Base-by-base conservation (phyloP, 37 sponge, comb jelly and placozoan species). In the Crambe crambe region DNA sequence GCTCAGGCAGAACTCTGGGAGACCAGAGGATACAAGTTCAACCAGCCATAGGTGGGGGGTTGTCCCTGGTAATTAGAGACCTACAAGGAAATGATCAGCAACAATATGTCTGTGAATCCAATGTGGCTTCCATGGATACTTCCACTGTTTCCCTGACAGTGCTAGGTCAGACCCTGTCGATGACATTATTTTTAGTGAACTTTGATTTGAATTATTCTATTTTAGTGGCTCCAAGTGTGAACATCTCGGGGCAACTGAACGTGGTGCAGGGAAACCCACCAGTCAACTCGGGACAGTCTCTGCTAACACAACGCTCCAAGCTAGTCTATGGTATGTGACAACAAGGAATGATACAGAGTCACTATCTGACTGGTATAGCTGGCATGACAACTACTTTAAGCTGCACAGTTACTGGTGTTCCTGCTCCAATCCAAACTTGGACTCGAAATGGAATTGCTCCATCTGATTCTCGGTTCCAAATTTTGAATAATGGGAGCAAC, bases 381-480 rank as follows among this genome's bases (percentile, higher is more conserved):
- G 91, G 91, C 3, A 56, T n/a, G 18, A 31, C 58, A 21, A 64
- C 54, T 25, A 56, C 59, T 3, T 40, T 90, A 57, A 42, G 77
- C 43, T 90, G 91, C 75, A 3, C 56, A 1, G 60, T 73, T 1
- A 64, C 31, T 44, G 91, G 91, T 22, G 51, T 62, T 20, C 91
- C 91, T 17, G 20, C 73, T 32, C 91, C 91, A 2, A 27, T 41
- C 27, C 61, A 85, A 26, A 58, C 47, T 27, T 90, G 91, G 91
- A 73, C 22, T 51, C 76, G 69, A 40, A 74, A 70, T 36, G 67
- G 73, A 17, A 35, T 37, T 35, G 10, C 37, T 15, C 18, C 35
- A 39, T 26, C 39, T 37, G 65, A 30, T 22, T 69, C 41, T 5
- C 62, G 69, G 22, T 62, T 37, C 70, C 78, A 70, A 70, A 41